Evolutionary conservation across 2,888 invertebrate species (phyloP).

Genomic region (Ochropacha duplaris): DNA sequence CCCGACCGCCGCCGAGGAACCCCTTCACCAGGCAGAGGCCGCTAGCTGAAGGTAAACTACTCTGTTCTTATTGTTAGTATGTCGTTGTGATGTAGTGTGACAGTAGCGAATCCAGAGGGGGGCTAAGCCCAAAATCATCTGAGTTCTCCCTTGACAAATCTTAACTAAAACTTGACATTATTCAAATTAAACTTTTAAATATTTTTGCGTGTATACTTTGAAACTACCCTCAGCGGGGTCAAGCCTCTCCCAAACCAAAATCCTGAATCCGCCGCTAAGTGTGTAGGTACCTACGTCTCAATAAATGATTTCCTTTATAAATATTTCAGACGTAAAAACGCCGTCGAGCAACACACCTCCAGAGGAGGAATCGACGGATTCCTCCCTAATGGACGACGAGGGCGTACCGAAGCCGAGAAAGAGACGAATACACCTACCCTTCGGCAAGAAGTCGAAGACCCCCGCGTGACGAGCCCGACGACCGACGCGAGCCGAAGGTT

Average conservation of each 20-base stretch:
- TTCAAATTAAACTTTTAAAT: no score
- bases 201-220: no score
- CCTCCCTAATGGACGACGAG: constrained; percentile 86
- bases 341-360: constrained; percentile 67
- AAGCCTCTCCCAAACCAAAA: no score
- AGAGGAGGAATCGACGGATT: constrained; percentile 89
- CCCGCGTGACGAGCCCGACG: constrained; percentile 64
- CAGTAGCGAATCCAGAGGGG: no score
- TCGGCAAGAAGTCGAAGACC: constrained; percentile 83
- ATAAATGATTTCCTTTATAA: neutral
- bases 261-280: no score
- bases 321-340: constrained; percentile 43
- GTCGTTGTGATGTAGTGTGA: no score
- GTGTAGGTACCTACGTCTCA: no score
- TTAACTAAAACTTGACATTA: no score
- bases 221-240: no score
- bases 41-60: constrained; percentile 45
- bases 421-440: constrained; percentile 85
- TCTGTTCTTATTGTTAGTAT: neutral
- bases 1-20: constrained; percentile 47
- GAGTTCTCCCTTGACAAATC: no score
- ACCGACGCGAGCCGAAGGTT: neutral
- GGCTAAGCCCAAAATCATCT: no score
- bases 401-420: constrained; percentile 77
- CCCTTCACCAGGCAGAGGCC: constrained; percentile 46